Base-by-base conservation (phyloP, 2,113 vertebrate genomes). In the Amblyopsis rosae region DNA sequence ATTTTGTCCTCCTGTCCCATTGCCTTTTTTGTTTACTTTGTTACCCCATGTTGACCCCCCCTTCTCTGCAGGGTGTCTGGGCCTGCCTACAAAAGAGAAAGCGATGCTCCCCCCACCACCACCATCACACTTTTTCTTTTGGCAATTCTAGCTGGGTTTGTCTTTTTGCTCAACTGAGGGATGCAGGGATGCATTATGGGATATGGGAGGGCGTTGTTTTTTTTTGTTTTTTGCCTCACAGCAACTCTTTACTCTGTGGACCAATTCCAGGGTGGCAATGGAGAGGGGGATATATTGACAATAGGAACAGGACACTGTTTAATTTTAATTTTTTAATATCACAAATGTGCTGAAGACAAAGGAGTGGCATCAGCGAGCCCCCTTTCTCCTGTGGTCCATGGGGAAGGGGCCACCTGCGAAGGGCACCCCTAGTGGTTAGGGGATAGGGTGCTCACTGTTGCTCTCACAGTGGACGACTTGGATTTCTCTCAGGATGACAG, bases 191-290 rank as follows among this genome's bases (percentile, higher is more conserved):
- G 80, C 85, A 86, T 87, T 76, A 80, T 85, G 77, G 81, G 83
- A 77, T 70, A 59, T 53, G 16, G 62, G 75, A 71, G 76, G 70
- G 69, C 65, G 48, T 67, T 48, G 26, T 71, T 1, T 70, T 46
- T 69, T 76, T 85, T 81, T 65, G 47, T 35, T 68, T 77, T 84
- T 81, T 79, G 71, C 79, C 77, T 77, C 67, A 59, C 63, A 63
- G 64, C 50, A 78, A 85, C 89, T 77, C 26, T 90, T 93, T 94
- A 86, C 91, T 95, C 93, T 96, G 93, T 94, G 96, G 97, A 97
- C 95, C 95, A 96, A 94, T 94, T 92, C 93, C 93, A 94, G 81
- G 93, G 92, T 84, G 90, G 63, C 17, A 53, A 66, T 26, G 75
- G 77, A 16, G 65, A 68, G 48, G 75, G 69, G 46, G 33, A 15